These are phyloP conservation scores for Synchiropus splendidus DNA, from an alignment of 2,113 vertebrate genomes.

Conservation along the genomic window DNA sequence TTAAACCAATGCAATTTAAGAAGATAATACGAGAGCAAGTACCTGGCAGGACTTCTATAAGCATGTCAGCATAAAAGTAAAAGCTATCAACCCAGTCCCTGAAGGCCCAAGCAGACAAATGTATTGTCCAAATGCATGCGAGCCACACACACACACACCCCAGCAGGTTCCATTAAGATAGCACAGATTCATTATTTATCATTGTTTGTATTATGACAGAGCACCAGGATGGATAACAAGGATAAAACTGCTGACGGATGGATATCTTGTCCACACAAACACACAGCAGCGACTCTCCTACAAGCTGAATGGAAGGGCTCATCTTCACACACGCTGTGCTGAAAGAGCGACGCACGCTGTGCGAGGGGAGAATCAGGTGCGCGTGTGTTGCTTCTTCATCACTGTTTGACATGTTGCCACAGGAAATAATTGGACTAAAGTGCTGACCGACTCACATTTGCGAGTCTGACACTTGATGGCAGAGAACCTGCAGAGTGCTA, in stretches of 20 bases:
- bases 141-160: not conserved
- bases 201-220: slow-evolving; percentile 44
- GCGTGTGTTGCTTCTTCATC: slow-evolving; percentile 20
- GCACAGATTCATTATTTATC: slow-evolving; percentile 42
- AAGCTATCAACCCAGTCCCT: slow-evolving; percentile 4
- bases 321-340: not conserved
- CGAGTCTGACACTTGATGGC: slow-evolving; percentile 17
- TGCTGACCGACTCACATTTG: slow-evolving; percentile 53
- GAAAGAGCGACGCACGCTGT: slow-evolving; percentile 11
- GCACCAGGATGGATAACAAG: slow-evolving; percentile 38
- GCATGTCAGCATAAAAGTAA: slow-evolving; percentile 9
- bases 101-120: slow-evolving; percentile 12
- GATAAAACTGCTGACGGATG: slow-evolving; percentile 42
- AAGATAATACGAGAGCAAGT: too few relatives aligned
- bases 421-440: slow-evolving; percentile 39
- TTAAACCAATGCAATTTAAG: too few relatives aligned
- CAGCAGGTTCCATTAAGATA: slow-evolving; percentile 15
- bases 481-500: too few relatives aligned
- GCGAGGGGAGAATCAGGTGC: slow-evolving; percentile 5
- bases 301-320: slow-evolving; percentile 5
- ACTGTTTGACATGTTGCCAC: slow-evolving; percentile 33
- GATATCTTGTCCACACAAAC: slow-evolving; percentile 25
- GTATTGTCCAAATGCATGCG: slow-evolving; percentile 8
- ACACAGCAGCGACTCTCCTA: slow-evolving; percentile 11
- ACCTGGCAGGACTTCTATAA: not conserved